Conservation (phyloP, 2,888 invertebrate genomes). For the Drosophila glabriapex region DNA sequence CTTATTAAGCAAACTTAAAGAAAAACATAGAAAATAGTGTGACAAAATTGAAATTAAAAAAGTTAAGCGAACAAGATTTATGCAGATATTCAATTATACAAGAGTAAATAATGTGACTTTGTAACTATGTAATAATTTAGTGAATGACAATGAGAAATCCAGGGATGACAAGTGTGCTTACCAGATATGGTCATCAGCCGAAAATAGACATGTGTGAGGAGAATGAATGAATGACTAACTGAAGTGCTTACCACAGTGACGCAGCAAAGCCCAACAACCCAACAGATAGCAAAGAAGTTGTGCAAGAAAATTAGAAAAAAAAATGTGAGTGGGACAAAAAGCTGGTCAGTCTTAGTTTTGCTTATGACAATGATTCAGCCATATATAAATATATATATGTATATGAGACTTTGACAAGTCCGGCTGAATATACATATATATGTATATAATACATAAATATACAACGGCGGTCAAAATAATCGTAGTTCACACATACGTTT, state of each 20-base stretch:
- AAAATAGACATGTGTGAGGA: not conserved
- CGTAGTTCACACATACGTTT: too few species aligned
- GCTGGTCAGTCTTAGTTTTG: not conserved
- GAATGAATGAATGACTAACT: not conserved
- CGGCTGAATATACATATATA: too few species aligned
- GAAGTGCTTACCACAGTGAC: slow-evolving; percentile 1
- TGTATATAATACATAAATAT: too few species aligned
- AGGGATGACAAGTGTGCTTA: slow-evolving; percentile 3
- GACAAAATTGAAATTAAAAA: not conserved
- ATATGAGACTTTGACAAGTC: too few species aligned
- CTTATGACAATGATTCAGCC: slow-evolving; percentile 12
- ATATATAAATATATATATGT: not conserved
- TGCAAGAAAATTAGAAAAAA: not conserved
- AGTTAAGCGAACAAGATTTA: not conserved
- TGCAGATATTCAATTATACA: not conserved
- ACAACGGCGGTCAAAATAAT: not conserved
- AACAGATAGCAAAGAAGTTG: not conserved
- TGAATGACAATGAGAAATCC: not conserved
- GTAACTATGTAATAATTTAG: not conserved
- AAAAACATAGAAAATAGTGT: not conserved
- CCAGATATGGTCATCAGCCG: not conserved
- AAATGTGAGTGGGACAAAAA: not conserved
- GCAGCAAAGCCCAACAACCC: not conserved
- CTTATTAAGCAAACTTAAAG: not conserved
- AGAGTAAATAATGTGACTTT: not conserved